Evolutionary conservation across 2,888 invertebrate genomes (phyloP).

Genomic region (Drosophila prostipennis): DNA sequence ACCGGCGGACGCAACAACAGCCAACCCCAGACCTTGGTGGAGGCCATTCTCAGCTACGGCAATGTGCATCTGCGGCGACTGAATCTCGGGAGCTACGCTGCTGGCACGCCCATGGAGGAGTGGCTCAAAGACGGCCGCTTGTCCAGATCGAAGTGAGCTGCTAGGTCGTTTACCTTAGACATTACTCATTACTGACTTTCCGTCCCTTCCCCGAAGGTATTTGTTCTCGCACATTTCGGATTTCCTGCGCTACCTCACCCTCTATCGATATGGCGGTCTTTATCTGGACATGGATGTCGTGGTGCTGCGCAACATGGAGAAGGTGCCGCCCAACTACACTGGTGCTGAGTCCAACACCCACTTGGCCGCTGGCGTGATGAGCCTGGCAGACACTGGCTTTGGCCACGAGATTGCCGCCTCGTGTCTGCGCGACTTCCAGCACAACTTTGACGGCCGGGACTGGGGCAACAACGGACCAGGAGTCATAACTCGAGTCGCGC

Average conservation of each 20-base stretch:
- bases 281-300: constrained; percentile 91
- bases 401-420: constrained; percentile 86
- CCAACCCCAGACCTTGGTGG: constrained; percentile 56
- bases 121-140: constrained; percentile 79
- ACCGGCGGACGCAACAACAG: constrained; percentile 8
- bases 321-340: constrained; percentile 86
- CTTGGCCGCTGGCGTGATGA: constrained; percentile 89
- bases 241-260: constrained; percentile 81
- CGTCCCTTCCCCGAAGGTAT: constrained; percentile 50
- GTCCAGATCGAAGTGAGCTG: constrained; percentile 70
- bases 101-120: constrained; percentile 79
- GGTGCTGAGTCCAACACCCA: constrained; percentile 87
- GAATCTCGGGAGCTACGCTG: constrained; percentile 80
- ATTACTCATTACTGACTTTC: background rate
- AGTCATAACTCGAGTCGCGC: constrained; percentile 88
- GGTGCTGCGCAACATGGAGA: constrained; percentile 85
- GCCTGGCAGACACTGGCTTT: constrained; percentile 85
- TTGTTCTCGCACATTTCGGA: constrained; percentile 79
- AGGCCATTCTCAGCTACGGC: constrained; percentile 74
- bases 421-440: constrained; percentile 86
- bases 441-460: constrained; percentile 86
- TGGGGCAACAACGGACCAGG: constrained; percentile 86
- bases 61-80: constrained; percentile 81
- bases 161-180: fast-evolving
- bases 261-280: constrained; percentile 91